Base-by-base conservation (phyloP, 2,113 vertebrate genomes). In the Pseudopodoces humilis region DNA sequence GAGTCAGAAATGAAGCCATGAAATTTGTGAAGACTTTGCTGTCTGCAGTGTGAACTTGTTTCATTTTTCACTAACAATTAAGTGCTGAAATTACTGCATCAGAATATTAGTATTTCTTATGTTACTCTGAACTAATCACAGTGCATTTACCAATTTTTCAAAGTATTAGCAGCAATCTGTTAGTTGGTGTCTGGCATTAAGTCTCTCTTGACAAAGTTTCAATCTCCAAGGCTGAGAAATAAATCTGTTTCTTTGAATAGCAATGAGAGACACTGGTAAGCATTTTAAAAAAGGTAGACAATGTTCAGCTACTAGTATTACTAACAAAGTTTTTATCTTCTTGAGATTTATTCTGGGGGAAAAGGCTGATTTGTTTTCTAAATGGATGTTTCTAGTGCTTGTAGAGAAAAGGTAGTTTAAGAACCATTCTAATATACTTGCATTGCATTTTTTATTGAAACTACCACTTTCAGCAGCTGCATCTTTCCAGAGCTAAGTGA, bases 211-310 rank as follows among this genome's bases (percentile, higher is more conserved):
- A 92, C 90, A 79, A 92, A 95, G 95, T 95, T 96, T 92, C 96
- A 94, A 33, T 92, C 95, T 97, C 64, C n/a, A 74, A 95, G 87
- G 63, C 81, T 96, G 92, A 96, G 94, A 97, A 97, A 92, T 70
- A 94, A 94, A 89, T 96, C 91, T 95, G 46, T 85, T 96, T 95
- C 91, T 97, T 74, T 94, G 87, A 96, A 96, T 95, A 96, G 82
- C 90, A 92, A 88, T 81, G 90, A 96, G 90, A 67, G 62, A 74
- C 71, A 78, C 47, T 72, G 82, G 59, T 79, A 80, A 94, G 75
- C 70, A 53, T 89, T 97, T 89, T 9, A 52, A 56, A 70, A 92
- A 92, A 85, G 50, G 44, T 91, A 59, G 81, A 41, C 47, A 41
- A 44, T 68, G 80, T 79, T 94, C 58, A 88, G 65, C 41, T 46